Evolutionary conservation across 2,113 vertebrate genomes (phyloP).

Genomic region (Plectropomus leopardus): DNA sequence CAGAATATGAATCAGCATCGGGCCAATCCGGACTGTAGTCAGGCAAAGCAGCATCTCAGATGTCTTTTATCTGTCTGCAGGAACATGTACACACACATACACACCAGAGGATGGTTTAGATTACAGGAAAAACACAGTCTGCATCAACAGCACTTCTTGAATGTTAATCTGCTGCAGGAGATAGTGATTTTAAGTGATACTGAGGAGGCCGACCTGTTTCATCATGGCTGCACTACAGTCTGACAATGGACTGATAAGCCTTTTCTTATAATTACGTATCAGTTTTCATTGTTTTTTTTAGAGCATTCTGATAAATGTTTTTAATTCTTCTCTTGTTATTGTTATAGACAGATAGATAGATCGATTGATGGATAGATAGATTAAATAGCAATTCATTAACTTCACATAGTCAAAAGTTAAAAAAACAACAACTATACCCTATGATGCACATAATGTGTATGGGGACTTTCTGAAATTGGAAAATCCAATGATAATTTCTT

Average conservation of each 20-base stretch:
- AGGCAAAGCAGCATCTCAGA: constrained; percentile 45
- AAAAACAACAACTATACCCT: no score
- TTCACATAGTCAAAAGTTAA: no score
- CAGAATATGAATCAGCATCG: constrained; percentile 74
- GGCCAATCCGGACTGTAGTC: constrained; percentile 48
- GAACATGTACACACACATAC: constrained; percentile 24
- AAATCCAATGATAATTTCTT: no score
- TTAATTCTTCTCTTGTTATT: background rate
- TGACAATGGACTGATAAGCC: background rate
- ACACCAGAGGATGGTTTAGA: constrained; percentile 42
- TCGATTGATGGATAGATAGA: background rate
- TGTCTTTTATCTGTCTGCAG: constrained; percentile 62
- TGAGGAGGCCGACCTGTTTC: constrained; percentile 26
- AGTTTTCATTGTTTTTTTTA: background rate
- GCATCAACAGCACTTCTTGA: constrained; percentile 32
- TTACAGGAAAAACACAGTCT: constrained; percentile 38
- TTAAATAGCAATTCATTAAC: background rate
- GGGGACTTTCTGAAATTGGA: no score
- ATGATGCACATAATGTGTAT: no score
- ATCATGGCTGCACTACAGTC: constrained; percentile 1
- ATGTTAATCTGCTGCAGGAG: constrained; percentile 52
- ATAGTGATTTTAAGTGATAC: constrained; percentile 13
- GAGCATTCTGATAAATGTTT: background rate
- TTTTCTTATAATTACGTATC: background rate
- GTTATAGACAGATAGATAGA: background rate